Evolutionary conservation across 2,113 vertebrate genomes (phyloP), one percentile per base, ranked within the genome.

Genomic region (Atlantisia rogersi): DNA sequence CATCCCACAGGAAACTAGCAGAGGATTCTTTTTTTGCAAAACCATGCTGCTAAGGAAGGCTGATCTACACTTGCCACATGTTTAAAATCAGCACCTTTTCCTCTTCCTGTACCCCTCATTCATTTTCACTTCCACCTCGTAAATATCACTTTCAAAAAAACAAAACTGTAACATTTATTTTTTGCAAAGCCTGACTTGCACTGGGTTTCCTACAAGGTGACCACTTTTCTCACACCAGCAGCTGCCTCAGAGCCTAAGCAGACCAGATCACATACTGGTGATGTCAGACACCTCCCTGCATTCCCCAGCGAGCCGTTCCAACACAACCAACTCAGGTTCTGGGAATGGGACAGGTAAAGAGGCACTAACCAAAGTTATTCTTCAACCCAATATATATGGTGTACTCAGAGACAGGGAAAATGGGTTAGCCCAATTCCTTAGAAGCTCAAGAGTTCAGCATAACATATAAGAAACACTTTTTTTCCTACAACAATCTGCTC

Each of bases 401-500:
- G 11, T 13, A 26, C 87, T 64, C 55, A 12, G 24, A 79, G 31
- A 2, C 31, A 78, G 52, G 76, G 60, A 74, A 89, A 93, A 92
- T 0, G 17, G 55, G 65, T 39, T 42, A 70, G 77, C 60, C 69
- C 56, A 58, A 76, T 91, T 95, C 71, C 65, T 78, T 63, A 91
- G 84, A 90, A 96, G 85, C 92, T 92, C n/a, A 48, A 35, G 85
- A 90, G 87, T 95, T 96, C 97, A 95, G 89, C 75, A 71, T 29
- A 48, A 95, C 94, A 78, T 92, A 74, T 11, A 97, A 97, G 97
- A 97, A 97, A 97, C 94, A 94, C 92, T 75, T 95, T 95, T 92
- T 97, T 87, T 86, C 91, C 94, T 97, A 96, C 82, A 95, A 97
- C 97, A 97, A 96, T 98, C 97, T 98, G 97, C 97, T 97, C 96